phyloP scores from a whole-genome alignment of 2,113 vertebrate genomes.

The Notothenia rossii region DNA sequence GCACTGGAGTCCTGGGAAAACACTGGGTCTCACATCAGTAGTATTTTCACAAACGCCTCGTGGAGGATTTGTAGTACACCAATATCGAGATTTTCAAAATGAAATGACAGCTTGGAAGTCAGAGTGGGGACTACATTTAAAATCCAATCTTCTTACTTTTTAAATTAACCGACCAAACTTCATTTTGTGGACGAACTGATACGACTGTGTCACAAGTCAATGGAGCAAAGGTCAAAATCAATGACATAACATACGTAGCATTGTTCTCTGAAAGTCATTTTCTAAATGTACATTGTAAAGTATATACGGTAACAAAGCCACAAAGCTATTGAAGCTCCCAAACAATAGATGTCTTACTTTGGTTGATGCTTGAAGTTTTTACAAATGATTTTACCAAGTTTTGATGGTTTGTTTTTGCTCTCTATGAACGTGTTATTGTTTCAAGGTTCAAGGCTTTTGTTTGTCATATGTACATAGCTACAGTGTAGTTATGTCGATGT shows the following conservation, averaged over 20 bases:
- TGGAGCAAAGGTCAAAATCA: too few species aligned
- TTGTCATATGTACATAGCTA: too few species aligned
- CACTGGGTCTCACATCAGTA: conserved; percentile 20
- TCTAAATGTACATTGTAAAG: too few species aligned
- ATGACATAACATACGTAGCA: background rate
- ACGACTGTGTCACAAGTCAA: background rate
- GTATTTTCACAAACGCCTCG: background rate
- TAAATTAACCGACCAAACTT: background rate
- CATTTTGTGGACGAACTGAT: background rate
- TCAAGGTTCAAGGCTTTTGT: too few species aligned
- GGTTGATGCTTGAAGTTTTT: too few species aligned
- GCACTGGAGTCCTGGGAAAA: conserved; percentile 22
- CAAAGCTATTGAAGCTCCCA: too few species aligned
- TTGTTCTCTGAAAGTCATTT: background rate
- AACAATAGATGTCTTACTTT: too few species aligned
- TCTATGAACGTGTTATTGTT: too few species aligned
- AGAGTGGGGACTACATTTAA: background rate
- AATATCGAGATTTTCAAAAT: conserved; percentile 12
- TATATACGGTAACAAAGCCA: too few species aligned
- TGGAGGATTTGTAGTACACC: background rate
- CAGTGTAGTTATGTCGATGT: too few species aligned
- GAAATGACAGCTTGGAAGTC: background rate
- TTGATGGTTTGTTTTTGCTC: too few species aligned
- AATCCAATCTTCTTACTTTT: background rate
- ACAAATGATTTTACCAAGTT: too few species aligned